phyloP scores from a whole-genome alignment of 1,140 invertebrate species.

The Saccostrea cuccullata region DNA sequence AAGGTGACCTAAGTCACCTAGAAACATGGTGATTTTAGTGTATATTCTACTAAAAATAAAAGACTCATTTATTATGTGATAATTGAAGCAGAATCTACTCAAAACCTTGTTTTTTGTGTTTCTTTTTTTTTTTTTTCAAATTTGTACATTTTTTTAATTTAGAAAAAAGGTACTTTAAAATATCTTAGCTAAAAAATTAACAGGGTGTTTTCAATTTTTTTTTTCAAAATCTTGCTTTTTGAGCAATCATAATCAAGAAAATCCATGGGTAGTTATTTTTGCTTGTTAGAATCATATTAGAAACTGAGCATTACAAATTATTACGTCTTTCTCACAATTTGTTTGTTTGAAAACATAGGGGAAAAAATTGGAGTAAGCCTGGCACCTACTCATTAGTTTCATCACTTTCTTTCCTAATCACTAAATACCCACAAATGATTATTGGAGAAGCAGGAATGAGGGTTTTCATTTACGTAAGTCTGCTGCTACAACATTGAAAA shows the following conservation, averaged over 20 bases:
- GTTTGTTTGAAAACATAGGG: background rate
- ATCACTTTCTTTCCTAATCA: background rate
- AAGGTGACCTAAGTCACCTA: background rate
- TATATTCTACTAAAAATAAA: background rate
- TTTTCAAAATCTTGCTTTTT: background rate
- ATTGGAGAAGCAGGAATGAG: background rate
- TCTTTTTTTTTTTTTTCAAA: too few species aligned
- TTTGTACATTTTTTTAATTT: too few species aligned
- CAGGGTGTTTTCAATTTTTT: background rate
- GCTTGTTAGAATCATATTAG: constrained; percentile 30
- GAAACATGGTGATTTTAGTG: background rate
- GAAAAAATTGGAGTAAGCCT: background rate
- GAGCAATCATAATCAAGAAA: background rate
- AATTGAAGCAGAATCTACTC: background rate
- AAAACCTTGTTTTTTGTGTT: too few species aligned
- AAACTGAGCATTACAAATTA: background rate
- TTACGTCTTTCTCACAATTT: background rate
- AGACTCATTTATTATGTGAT: background rate
- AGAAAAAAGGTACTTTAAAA: too few species aligned
- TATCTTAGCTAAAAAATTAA: too few species aligned
- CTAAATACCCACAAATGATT: constrained; percentile 31
- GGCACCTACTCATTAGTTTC: background rate
- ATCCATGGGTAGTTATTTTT: background rate
- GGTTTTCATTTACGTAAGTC: constrained; percentile 29
- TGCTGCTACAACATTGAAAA: constrained; percentile 18